Percentiles rank a stretch among this genome's conserved stretches.
Conservation (phyloP, 2,113 vertebrate genomes). For the Eurypyga helias region DNA sequence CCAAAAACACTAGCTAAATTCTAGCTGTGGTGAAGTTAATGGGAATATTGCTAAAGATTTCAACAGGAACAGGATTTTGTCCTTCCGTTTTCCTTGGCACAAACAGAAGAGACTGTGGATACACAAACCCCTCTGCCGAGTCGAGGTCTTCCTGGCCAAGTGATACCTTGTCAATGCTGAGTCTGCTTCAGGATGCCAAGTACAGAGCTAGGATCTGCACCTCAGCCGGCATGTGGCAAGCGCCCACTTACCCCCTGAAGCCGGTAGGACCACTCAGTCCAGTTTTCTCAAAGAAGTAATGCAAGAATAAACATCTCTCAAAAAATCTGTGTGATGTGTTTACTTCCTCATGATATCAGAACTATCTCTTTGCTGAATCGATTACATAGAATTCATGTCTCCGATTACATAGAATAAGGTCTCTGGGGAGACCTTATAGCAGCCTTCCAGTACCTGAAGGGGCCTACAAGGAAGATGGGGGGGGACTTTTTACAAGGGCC, state of each 20-base stretch:
- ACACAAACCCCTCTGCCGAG: not conserved
- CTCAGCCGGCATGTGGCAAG: accelerated
- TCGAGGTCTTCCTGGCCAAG: not conserved
- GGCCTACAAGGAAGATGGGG: too few relatives aligned
- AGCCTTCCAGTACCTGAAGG: too few relatives aligned
- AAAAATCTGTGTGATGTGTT: not conserved
- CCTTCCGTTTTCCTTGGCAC: not conserved
- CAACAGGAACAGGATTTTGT: not conserved
- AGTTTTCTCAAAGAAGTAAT: not conserved
- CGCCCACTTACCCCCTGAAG: not conserved
- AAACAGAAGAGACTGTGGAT: not conserved
- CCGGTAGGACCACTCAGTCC: not conserved
- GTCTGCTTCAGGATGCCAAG: not conserved
- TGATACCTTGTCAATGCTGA: not conserved
- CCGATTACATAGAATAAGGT: too few relatives aligned
- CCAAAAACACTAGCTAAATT: not conserved
- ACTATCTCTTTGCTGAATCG: not conserved
- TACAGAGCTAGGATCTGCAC: not conserved
- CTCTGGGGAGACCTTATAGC: too few relatives aligned
- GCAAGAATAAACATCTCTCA: not conserved
- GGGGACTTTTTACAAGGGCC: too few relatives aligned
- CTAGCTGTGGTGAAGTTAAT: not conserved
- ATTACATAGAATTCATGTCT: not conserved
- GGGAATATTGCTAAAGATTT: not conserved
- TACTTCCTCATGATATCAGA: not conserved